phyloP scores from a whole-genome alignment of 1,140 invertebrate genomes.

The Meloidogyne exigua region DNA sequence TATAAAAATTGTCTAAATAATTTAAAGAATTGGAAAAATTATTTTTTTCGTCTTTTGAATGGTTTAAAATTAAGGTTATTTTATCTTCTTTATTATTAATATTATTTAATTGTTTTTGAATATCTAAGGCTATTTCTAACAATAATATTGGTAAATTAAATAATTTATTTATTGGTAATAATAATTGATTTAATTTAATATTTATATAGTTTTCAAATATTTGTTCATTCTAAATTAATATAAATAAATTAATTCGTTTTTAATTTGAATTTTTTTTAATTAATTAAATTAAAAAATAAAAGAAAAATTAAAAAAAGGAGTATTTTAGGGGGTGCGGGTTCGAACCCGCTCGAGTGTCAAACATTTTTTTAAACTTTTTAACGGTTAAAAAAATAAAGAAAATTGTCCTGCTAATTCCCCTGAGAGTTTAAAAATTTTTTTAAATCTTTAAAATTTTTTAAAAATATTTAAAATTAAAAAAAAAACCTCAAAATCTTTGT shows the following conservation, averaged over 20 bases:
- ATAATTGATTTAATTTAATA: neutral
- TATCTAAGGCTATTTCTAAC: neutral
- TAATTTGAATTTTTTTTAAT: no score
- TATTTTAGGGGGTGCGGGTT: no score
- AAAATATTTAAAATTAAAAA: no score
- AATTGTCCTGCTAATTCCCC: no score
- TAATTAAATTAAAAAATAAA: no score
- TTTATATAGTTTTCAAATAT: constrained; percentile 3
- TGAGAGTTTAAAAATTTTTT: neutral
- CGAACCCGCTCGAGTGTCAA: no score
- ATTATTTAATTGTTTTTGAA: neutral
- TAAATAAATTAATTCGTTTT: neutral
- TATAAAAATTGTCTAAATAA: neutral
- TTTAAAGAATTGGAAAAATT: neutral
- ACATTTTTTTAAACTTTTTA: no score
- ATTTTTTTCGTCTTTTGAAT: neutral
- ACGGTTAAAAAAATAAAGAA: no score
- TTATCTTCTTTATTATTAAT: neutral
- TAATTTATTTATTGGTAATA: neutral
- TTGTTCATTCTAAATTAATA: neutral
- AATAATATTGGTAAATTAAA: constrained; percentile 5
- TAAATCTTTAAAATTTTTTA: no score
- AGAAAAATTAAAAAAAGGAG: no score
- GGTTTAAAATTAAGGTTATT: neutral
- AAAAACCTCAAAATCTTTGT: neutral